A percentile compares a stretch with the other conserved stretches of the same genome.
Conservation (phyloP, 2,113 vertebrate genomes). For the Phocoena phocoena region DNA sequence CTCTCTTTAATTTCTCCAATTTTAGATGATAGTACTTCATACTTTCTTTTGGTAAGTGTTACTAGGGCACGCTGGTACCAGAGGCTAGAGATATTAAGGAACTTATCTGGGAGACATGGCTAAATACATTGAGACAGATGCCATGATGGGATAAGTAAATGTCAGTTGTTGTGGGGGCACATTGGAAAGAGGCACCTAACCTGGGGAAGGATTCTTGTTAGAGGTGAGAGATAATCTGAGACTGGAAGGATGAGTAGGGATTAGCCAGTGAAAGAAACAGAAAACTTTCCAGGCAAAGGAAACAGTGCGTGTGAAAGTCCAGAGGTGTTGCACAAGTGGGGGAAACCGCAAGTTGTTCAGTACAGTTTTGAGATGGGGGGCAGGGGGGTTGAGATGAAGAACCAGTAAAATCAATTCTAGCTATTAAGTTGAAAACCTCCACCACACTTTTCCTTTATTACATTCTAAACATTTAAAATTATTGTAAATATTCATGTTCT, state of each 20-base stretch:
- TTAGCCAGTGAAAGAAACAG: background rate
- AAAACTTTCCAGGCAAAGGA: background rate
- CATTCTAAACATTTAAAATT: background rate
- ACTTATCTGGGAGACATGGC: background rate
- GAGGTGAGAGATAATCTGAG: background rate
- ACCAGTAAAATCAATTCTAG: background rate
- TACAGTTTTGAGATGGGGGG: background rate
- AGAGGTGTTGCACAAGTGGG: background rate
- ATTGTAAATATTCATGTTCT: background rate
- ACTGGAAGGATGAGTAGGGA: background rate
- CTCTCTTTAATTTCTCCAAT: too few relatives aligned
- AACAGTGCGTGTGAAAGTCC: background rate
- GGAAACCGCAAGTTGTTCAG: background rate
- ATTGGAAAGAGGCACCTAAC: background rate
- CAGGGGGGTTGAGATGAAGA: background rate
- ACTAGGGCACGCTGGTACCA: too few relatives aligned
- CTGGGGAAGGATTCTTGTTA: background rate
- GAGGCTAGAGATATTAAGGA: background rate
- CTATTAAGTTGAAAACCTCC: background rate
- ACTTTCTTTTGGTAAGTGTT: too few relatives aligned
- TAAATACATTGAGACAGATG: background rate
- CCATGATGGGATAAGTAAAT: background rate
- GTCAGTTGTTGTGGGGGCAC: background rate
- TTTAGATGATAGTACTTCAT: too few relatives aligned
- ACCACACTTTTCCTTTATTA: background rate